Evolutionary conservation across 2,113 vertebrate species (phyloP).

Genomic region (Saguinus imperator): DNA sequence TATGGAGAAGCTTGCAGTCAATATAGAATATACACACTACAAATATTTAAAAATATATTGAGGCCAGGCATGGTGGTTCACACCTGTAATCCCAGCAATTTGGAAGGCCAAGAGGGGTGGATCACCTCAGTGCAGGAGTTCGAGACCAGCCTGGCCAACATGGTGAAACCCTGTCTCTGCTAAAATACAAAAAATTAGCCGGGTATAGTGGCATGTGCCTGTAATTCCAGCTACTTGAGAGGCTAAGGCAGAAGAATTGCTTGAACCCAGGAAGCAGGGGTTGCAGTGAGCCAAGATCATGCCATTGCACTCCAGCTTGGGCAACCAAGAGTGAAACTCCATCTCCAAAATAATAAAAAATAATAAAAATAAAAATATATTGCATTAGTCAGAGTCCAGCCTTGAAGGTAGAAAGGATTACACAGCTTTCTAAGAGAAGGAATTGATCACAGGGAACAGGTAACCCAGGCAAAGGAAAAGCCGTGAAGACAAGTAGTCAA

Average conservation of each 20-base stretch:
- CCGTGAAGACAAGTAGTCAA: neutral
- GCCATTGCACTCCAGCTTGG: no score
- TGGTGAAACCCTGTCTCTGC: no score
- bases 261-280: accelerated
- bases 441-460: neutral
- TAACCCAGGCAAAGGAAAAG: neutral
- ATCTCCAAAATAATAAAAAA: no score
- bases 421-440: neutral
- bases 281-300: no score
- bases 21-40: neutral
- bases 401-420: neutral
- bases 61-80: neutral
- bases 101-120: no score
- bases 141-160: no score
- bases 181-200: no score
- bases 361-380: neutral
- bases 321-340: no score
- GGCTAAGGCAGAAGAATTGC: no score
- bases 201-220: no score
- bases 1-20: neutral
- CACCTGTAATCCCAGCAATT: neutral
- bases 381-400: neutral
- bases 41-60: neutral
- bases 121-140: no score
- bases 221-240: no score